Percentiles rank a stretch among this genome's conserved stretches.
These are phyloP conservation scores for Pyrochroa serraticornis DNA, from an alignment of 2,888 invertebrate genomes.

Conservation along the genomic window DNA sequence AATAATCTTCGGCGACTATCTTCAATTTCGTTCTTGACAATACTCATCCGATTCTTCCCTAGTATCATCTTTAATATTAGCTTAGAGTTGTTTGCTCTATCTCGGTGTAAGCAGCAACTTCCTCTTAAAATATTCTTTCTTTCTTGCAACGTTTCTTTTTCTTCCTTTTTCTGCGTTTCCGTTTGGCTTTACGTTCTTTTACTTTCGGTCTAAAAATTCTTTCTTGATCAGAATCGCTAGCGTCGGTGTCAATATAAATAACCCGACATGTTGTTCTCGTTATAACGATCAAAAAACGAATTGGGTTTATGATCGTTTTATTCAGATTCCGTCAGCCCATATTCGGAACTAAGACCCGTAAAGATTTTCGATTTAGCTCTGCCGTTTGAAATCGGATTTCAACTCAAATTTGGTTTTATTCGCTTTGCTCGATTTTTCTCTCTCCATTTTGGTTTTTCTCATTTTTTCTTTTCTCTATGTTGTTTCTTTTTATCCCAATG, in stretches of 20 bases:
- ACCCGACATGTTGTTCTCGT: constrained; percentile 41
- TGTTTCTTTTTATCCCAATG: too few relatives aligned
- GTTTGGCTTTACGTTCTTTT: constrained; percentile 56
- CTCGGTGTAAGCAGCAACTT: constrained; percentile 64
- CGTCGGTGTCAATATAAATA: constrained; percentile 45
- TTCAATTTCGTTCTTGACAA: constrained; percentile 52
- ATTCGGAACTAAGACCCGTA: constrained; percentile 75
- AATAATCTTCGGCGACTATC: constrained; percentile 57
- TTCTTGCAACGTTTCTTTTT: constrained; percentile 56
- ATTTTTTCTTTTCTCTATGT: too few relatives aligned
- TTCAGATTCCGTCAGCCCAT: constrained; percentile 47
- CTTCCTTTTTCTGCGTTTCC: constrained; percentile 66
- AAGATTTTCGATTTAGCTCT: constrained; percentile 86
- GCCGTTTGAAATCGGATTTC: constrained; percentile 65
- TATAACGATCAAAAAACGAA: constrained; percentile 33
- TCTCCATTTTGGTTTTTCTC: too few relatives aligned
- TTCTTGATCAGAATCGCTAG: constrained; percentile 60
- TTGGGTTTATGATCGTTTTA: constrained; percentile 29
- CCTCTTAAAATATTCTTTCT: constrained; percentile 60
- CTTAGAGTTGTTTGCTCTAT: constrained; percentile 85
- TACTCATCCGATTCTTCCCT: constrained; percentile 56
- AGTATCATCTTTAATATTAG: constrained; percentile 75
- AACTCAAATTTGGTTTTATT: constrained; percentile 57
- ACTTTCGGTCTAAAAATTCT: constrained; percentile 43
- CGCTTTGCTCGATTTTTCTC: too few relatives aligned